Base-by-base conservation (phyloP, 2,888 invertebrate species). In the Drosophila formosana region DNA sequence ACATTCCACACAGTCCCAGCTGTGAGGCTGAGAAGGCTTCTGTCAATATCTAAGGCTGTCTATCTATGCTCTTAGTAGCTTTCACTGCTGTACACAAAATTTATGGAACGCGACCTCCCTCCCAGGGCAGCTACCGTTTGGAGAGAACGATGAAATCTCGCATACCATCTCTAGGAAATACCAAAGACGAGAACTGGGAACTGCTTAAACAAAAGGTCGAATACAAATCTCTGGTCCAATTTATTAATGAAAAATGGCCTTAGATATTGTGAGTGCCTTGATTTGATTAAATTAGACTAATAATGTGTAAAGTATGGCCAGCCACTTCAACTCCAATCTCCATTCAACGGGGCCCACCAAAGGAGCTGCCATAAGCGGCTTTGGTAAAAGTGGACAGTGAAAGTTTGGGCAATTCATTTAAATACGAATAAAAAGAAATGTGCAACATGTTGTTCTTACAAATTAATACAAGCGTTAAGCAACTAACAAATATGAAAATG, bases 201-300 rank as follows among this genome's bases (percentile, higher is more conserved):
- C 32, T 25, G n/a, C 43, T 53, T 55, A 62, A 41, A 62, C 62
- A 66, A 75, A 64, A 49, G 37, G 7, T 51, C 25, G 13, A 56
- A n/a, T 18, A 9, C 32, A 13, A 50, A 32, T 41, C 55, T 45
- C 18, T 49, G 56, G 51, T 34, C 71, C 85, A 85, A 80, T 89
- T 89, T 71, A 77, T 87, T 75, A 85, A 85, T 82, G 88, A 85
- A 72, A 75, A 85, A 88, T 80, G 67, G 80, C 72, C 71, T 46
- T 49, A 72, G 69, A 78, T 85, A 72, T 70, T 72, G 71, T 68
- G 88, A 67, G 76, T 74, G 82, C 71, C 68, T 89, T 82, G 77
- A 89, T 89, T 89, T 85, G 88, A 88, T 85, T 89, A 89, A 82
- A 89, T 76, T 75, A 78, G 74, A 66, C 75, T 78, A 88, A 80